Percentiles rank a stretch among this genome's conserved stretches.
phyloP scores from a whole-genome alignment of 2,888 invertebrate species.

The Eurois occulta region DNA sequence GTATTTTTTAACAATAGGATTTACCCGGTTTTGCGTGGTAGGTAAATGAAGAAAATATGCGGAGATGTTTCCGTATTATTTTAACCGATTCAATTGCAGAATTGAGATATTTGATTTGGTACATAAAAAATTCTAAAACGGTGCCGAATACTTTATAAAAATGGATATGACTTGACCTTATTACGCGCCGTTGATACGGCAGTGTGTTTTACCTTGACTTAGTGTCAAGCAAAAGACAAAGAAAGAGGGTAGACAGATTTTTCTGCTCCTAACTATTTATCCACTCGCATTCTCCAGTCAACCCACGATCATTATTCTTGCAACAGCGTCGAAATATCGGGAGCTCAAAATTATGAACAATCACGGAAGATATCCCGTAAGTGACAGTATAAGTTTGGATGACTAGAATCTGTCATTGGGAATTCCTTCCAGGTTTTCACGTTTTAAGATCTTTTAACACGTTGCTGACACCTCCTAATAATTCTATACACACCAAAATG shows the following conservation, averaged over 20 bases:
- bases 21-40: background rate
- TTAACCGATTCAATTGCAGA: background rate
- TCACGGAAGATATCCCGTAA: too few relatives aligned
- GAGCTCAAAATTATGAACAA: too few relatives aligned
- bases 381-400: too few relatives aligned
- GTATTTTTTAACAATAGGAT: background rate
- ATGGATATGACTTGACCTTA: background rate
- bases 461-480: background rate
- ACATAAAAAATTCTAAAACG: background rate
- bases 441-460: background rate
- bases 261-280: too few relatives aligned
- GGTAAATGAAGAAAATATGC: too few relatives aligned
- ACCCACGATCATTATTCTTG: too few relatives aligned
- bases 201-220: too few relatives aligned
- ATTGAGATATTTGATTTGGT: background rate
- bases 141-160: background rate
- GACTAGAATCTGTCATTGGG: background rate
- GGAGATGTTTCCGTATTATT: background rate
- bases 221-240: too few relatives aligned
- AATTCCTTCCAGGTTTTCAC: background rate
- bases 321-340: too few relatives aligned
- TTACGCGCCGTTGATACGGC: too few relatives aligned
- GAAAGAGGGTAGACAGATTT: too few relatives aligned
- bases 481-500: background rate
- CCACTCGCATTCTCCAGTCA: too few relatives aligned